phyloP scores from a whole-genome alignment of 2,888 invertebrate genomes.

The Apamea anceps region DNA sequence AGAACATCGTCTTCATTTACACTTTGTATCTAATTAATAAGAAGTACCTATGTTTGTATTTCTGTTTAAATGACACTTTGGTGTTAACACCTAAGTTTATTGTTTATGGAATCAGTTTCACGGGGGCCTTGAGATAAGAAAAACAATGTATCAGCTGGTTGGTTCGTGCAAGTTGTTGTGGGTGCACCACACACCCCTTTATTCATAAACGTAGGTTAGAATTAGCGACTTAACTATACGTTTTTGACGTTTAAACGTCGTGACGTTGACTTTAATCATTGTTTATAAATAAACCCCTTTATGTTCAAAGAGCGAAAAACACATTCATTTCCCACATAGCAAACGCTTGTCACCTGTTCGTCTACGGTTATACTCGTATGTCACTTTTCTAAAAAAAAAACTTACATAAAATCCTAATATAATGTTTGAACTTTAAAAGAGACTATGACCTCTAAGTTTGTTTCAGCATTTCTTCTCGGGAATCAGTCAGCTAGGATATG shows the following conservation, averaged over 20 bases:
- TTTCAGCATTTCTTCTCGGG: no score
- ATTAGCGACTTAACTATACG: no score
- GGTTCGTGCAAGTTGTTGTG: not conserved
- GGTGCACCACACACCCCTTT: no score
- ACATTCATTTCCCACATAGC: not conserved
- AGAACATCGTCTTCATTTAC: constrained; percentile 7
- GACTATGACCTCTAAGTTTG: no score
- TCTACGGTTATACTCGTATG: not conserved
- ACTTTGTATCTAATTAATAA: constrained; percentile 10
- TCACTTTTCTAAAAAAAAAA: not conserved
- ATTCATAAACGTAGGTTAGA: no score
- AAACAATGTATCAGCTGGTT: constrained; percentile 8
- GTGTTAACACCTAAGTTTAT: constrained; percentile 24
- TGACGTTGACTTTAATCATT: no score
- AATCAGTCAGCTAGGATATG: no score
- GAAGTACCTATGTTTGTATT: constrained; percentile 1
- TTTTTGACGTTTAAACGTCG: no score
- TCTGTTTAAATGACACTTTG: not conserved
- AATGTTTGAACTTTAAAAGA: no score
- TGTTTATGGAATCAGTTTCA: constrained; percentile 11
- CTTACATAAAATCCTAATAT: no score
- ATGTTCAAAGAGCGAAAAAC: not conserved
- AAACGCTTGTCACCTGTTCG: not conserved
- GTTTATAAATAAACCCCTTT: not conserved
- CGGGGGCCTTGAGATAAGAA: not conserved